These are phyloP conservation scores for Egretta garzetta DNA, from an alignment of 2,113 vertebrate species.

Conservation along the genomic window DNA sequence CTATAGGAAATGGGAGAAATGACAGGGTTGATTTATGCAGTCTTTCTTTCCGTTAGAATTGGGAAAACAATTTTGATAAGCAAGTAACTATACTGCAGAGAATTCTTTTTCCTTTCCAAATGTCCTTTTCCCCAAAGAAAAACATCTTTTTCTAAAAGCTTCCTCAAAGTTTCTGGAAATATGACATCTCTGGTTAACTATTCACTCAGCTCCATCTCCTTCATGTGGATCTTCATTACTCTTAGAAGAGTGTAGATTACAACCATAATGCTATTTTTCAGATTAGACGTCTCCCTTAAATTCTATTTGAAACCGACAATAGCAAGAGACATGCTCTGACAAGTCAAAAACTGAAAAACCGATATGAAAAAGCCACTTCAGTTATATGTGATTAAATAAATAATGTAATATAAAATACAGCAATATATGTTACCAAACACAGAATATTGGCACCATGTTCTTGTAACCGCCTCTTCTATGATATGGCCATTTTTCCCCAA, in stretches of 20 bases:
- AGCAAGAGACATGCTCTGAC: not conserved
- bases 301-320: not conserved
- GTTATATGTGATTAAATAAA: not conserved
- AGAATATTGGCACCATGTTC: not conserved
- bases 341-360: not conserved
- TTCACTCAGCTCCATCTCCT: not conserved
- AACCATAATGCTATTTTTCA: not conserved
- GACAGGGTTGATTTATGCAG: not conserved
- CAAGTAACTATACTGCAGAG: not conserved
- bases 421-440: not conserved
- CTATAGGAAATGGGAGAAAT: not conserved
- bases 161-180: not conserved
- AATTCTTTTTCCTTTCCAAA: not conserved
- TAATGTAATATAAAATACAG: not conserved
- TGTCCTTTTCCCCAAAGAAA: not conserved
- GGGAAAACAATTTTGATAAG: not conserved
- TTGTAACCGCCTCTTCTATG: not conserved
- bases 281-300: not conserved
- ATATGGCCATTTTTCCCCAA: not conserved
- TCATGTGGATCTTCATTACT: not conserved
- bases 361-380: not conserved
- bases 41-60: not conserved
- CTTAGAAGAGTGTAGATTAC: not conserved
- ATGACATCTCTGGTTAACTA: not conserved
- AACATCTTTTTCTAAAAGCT: not conserved